Evolutionary conservation across 2,888 invertebrate genomes (phyloP).

Genomic region (Hirtodrosophila confusa): DNA sequence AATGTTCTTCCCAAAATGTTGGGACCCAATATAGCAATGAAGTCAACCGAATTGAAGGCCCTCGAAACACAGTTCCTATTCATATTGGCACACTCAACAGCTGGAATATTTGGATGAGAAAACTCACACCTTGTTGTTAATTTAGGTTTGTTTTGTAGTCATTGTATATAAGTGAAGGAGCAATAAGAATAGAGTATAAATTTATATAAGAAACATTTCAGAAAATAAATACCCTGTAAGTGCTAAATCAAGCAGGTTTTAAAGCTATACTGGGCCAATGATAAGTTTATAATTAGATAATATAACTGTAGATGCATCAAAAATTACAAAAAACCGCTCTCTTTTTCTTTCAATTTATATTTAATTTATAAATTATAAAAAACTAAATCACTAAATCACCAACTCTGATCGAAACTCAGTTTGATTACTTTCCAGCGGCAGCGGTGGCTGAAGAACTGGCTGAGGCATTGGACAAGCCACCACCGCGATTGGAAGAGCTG

Average conservation of each 20-base stretch:
- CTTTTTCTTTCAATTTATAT: slow-evolving; percentile 5
- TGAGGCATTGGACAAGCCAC: slow-evolving; percentile 31
- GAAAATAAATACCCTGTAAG: not conserved
- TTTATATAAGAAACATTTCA: not conserved
- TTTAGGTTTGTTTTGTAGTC: slow-evolving; percentile 10
- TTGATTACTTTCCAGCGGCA: slow-evolving; percentile 10
- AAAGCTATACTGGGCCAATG: not conserved
- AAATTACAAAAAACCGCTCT: no score
- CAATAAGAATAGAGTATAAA: not conserved
- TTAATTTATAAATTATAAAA: slow-evolving; percentile 33
- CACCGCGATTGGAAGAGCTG: slow-evolving; percentile 1
- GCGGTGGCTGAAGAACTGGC: slow-evolving; percentile 19
- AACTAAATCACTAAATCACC: slow-evolving; percentile 21
- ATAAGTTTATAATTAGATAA: no score
- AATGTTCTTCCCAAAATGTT: no score
- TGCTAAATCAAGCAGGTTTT: not conserved
- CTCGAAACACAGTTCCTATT: not conserved
- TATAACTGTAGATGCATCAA: no score
- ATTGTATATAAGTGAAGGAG: no score
- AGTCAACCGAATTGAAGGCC: slow-evolving; percentile 7
- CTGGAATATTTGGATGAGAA: not conserved
- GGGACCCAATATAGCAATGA: not conserved
- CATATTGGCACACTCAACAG: not conserved
- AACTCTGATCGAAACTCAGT: not conserved
- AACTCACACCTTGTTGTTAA: slow-evolving; percentile 38